phyloP scores from a whole-genome alignment of 2,888 invertebrate species.

The Eucriotettix oculatus region DNA sequence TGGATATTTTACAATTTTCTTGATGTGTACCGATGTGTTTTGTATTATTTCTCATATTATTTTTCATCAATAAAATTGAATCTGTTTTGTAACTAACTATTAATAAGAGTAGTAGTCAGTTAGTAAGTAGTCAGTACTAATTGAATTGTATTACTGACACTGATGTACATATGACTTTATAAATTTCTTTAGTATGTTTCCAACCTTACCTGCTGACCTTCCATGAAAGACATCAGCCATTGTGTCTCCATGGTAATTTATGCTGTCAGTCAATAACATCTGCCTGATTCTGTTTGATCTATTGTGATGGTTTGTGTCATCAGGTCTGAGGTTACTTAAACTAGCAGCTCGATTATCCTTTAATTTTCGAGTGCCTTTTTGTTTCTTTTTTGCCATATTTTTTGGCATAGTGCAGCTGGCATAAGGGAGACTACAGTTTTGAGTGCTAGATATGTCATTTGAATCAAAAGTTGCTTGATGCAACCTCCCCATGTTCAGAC shows the following conservation, averaged over 20 bases:
- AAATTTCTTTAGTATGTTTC: too few relatives aligned
- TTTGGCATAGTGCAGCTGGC: constrained; percentile 1
- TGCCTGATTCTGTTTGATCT: constrained; percentile 19
- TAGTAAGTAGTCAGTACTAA: too few relatives aligned
- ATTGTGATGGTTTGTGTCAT: constrained; percentile 18
- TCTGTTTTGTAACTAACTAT: too few relatives aligned
- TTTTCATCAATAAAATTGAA: too few relatives aligned
- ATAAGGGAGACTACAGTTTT: neutral
- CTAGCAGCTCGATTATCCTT: constrained; percentile 13
- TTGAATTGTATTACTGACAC: too few relatives aligned
- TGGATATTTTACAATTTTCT: too few relatives aligned
- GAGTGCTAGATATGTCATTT: constrained; percentile 14
- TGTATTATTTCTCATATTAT: too few relatives aligned
- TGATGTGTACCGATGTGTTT: too few relatives aligned
- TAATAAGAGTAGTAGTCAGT: too few relatives aligned
- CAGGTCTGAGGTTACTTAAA: constrained; percentile 12
- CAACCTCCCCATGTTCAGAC: constrained; percentile 23
- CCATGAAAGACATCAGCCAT: constrained; percentile 30
- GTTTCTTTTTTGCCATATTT: constrained; percentile 2
- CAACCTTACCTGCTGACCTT: constrained; percentile 28
- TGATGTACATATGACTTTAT: too few relatives aligned
- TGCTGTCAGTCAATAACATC: constrained; percentile 18
- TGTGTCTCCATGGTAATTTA: constrained; percentile 18
- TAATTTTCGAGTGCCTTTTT: constrained; percentile 5
- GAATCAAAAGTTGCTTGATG: constrained; percentile 10